Evolutionary conservation across 1,140 invertebrate species (phyloP).

Genomic region (Apis mellifera): DNA sequence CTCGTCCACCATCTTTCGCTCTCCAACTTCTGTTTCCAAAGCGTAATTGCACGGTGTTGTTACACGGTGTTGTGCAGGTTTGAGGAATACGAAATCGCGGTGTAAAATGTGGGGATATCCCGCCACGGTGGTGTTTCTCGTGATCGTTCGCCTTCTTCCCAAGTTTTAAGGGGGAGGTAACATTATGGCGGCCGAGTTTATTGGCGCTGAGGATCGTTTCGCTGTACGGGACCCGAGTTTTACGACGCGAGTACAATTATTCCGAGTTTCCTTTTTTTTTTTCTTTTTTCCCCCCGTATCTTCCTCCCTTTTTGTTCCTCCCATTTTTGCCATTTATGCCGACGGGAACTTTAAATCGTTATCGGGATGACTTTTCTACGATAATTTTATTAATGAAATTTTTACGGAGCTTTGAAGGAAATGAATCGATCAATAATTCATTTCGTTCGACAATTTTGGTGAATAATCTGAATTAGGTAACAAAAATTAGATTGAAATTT

Average conservation of each 20-base stretch:
- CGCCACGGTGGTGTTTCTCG: background rate
- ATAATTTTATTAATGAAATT: background rate
- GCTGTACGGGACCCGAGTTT: background rate
- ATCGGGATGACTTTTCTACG: background rate
- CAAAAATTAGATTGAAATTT: too few species aligned
- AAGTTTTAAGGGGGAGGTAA: background rate
- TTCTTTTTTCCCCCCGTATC: too few species aligned
- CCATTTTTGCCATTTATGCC: background rate
- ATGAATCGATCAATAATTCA: background rate
- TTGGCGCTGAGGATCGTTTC: background rate
- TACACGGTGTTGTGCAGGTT: background rate
- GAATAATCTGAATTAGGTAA: background rate
- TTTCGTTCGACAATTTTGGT: background rate
- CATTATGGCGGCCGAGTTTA: background rate
- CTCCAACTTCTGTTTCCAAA: slow-evolving; percentile 15
- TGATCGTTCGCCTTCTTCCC: background rate
- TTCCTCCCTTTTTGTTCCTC: background rate
- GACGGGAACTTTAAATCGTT: background rate
- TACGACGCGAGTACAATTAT: background rate
- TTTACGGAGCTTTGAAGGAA: background rate
- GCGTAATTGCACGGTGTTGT: background rate
- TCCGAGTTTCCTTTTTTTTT: background rate
- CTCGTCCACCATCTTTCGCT: background rate
- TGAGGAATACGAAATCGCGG: slow-evolving; percentile 17
- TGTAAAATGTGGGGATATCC: too few species aligned